phyloP scores from a whole-genome alignment of 2,888 invertebrate genomes.

The Argyresthia goedartella region DNA sequence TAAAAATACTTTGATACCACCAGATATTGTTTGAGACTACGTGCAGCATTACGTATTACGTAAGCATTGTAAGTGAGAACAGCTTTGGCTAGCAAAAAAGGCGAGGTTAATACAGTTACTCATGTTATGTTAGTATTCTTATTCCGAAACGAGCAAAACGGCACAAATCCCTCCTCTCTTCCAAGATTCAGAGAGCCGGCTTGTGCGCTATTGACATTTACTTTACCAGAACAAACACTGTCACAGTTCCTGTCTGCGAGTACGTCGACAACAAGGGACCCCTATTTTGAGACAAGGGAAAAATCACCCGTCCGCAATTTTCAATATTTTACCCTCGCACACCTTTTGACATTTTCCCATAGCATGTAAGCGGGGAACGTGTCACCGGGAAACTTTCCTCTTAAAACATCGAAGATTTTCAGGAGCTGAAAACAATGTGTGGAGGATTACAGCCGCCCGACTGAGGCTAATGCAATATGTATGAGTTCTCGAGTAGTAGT shows the following conservation, averaged over 20 bases:
- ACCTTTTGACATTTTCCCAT: constrained; percentile 2
- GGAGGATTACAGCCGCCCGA: constrained; percentile 30
- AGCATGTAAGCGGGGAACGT: neutral
- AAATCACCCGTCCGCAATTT: neutral
- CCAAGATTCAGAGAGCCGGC: constrained; percentile 33
- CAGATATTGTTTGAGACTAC: too few species aligned
- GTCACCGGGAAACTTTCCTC: constrained; percentile 17
- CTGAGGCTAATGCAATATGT: constrained; percentile 47
- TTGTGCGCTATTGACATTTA: constrained; percentile 67
- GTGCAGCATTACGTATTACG: too few species aligned
- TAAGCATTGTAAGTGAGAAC: too few species aligned
- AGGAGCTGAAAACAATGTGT: constrained; percentile 25
- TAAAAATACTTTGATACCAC: too few species aligned
- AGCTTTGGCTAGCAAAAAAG: too few species aligned
- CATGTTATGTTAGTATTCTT: neutral
- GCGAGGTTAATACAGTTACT: neutral
- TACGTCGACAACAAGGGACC: constrained; percentile 17
- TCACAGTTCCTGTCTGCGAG: constrained; percentile 43
- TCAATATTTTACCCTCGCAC: neutral
- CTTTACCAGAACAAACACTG: constrained; percentile 59
- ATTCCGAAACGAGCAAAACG: constrained; percentile 12
- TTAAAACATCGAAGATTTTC: constrained; percentile 20
- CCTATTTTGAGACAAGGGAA: constrained; percentile 3
- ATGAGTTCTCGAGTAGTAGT: constrained; percentile 26
- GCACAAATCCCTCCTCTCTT: constrained; percentile 11